Percentiles rank a stretch among this genome's conserved stretches.
These are phyloP conservation scores for Phocides pigmalion DNA, from an alignment of 1,140 invertebrate genomes.

Conservation along the genomic window DNA sequence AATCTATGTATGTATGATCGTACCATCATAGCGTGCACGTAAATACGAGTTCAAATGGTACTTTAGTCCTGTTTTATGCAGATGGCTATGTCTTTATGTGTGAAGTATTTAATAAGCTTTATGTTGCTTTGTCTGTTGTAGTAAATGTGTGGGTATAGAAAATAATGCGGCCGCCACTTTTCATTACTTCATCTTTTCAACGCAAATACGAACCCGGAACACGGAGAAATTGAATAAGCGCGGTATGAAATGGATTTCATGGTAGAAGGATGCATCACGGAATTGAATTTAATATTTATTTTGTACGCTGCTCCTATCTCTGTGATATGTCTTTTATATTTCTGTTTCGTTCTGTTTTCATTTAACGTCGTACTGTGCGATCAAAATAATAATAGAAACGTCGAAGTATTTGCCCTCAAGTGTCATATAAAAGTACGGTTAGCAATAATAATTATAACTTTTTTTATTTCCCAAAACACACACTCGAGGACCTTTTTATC, in stretches of 20 bases:
- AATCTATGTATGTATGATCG: no score
- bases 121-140: background rate
- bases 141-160: background rate
- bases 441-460: no score
- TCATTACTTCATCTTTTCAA: background rate
- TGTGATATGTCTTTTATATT: background rate
- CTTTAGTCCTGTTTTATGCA: no score
- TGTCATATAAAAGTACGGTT: no score
- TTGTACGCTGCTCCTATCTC: background rate
- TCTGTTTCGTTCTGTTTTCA: background rate
- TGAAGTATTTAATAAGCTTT: no score
- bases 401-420: no score
- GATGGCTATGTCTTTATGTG: no score
- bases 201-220: background rate
- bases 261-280: background rate
- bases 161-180: slow-evolving; percentile 1
- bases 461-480: no score
- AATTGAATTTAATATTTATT: slow-evolving; percentile 4
- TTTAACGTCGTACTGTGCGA: background rate
- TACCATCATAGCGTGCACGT: no score
- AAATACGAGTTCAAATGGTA: no score
- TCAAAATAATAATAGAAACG: no score
- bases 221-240: slow-evolving; percentile 1
- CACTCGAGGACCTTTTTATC: no score
- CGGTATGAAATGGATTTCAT: slow-evolving; percentile 2